These are phyloP conservation scores for Burhinus oedicnemus DNA, from an alignment of 2,113 vertebrate species.

Conservation along the genomic window DNA sequence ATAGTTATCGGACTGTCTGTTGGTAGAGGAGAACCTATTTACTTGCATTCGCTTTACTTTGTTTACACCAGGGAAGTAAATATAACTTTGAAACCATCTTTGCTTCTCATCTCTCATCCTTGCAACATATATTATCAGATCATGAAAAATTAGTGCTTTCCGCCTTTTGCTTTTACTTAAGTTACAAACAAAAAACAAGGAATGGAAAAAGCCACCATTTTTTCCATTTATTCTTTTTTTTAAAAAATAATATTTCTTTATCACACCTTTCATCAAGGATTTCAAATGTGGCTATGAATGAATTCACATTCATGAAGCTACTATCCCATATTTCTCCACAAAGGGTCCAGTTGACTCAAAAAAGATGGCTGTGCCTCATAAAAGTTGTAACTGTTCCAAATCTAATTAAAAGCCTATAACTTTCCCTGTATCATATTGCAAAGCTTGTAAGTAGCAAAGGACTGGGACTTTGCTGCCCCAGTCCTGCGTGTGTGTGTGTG, in stretches of 20 bases:
- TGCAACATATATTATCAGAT: background rate
- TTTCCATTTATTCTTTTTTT: background rate
- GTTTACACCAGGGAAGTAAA: background rate
- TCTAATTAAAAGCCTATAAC: background rate
- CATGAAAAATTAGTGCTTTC: background rate
- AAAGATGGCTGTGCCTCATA: background rate
- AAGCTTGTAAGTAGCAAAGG: background rate
- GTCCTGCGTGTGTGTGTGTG: background rate
- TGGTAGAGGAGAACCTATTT: background rate
- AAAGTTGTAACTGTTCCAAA: background rate
- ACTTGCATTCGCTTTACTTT: background rate
- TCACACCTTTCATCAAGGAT: background rate
- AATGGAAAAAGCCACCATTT: background rate
- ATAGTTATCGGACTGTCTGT: background rate
- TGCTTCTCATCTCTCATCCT: background rate
- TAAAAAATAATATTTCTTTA: background rate
- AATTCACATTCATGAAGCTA: background rate
- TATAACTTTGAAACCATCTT: background rate
- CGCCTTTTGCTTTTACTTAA: background rate
- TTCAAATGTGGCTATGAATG: accelerated
- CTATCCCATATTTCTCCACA: background rate
- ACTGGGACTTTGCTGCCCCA: background rate
- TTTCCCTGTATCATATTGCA: background rate
- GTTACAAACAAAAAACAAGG: background rate
- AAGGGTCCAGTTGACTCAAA: background rate